Evolutionary conservation across 1,140 invertebrate species (phyloP).

Genomic region (Heliconius hermathena): DNA sequence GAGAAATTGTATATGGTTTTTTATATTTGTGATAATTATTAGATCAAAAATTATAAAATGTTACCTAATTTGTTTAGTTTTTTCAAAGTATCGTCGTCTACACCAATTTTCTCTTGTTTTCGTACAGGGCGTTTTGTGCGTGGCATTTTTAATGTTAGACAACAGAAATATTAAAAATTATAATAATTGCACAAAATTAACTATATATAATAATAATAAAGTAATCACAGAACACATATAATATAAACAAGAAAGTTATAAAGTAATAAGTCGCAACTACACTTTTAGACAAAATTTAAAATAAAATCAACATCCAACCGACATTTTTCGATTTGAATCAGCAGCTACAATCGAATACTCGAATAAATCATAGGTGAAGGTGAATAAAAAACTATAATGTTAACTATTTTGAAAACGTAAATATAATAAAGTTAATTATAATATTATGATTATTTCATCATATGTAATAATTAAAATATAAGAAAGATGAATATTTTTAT

Average conservation of each 20-base stretch:
- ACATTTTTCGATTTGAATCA: conserved; percentile 38
- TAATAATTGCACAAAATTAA: background rate
- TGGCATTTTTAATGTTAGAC: conserved; percentile 56
- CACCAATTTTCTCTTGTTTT: conserved; percentile 57
- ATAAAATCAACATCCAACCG: conserved; percentile 34
- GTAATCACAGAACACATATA: no score
- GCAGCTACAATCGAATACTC: background rate
- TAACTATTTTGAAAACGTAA: background rate
- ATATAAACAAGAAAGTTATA: background rate
- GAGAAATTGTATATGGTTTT: no score
- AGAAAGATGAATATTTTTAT: background rate
- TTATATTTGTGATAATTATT: background rate
- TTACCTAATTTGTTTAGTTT: conserved; percentile 67
- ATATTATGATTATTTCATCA: background rate
- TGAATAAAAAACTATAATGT: background rate
- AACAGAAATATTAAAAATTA: background rate
- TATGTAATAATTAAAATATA: background rate
- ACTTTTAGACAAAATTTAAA: conserved; percentile 38
- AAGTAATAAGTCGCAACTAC: conserved; percentile 2
- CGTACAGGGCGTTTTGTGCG: conserved; percentile 67
- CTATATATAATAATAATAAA: background rate
- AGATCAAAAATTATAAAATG: background rate
- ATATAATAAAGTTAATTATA: background rate
- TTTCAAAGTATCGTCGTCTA: conserved; percentile 57
- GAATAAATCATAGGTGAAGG: background rate